Evolutionary conservation across 2,797 vertebrate species (phyloP), one percentile per base, ranked within the genome.

Genomic region (Enteromius paludinosus): DNA sequence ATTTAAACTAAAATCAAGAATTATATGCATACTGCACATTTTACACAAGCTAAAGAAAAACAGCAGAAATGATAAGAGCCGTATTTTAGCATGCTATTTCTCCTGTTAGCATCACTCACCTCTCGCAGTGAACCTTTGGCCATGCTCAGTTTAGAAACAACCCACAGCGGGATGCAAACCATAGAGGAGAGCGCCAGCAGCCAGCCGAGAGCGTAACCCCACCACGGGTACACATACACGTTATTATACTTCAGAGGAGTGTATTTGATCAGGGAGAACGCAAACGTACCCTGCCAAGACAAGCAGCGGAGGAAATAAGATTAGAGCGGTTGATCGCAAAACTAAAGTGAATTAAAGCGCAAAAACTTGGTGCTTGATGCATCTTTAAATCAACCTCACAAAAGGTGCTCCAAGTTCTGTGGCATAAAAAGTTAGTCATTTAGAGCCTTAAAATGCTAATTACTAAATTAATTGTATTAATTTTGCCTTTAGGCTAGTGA

Each of bases 171-270:
- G 79, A 97, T 95, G 84, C 97, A 99, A 84, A 97, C 83, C 96
- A 98, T 98, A 69, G 98, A 99, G 61, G 97, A 96, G 74, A 99
- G 91, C 2, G 97, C 97, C 84, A 99, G 91, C 59, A 98, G 91
- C 98, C 98, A 99, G 79, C 98, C 98, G 30, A 99, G 85, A 3
- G 91, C 95, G 12, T 99, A 93, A 0, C 96, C 98, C 98, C 98
- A 99, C 96, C 96, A 97, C 0, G 98, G 98, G 80, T 99, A 99
- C 6, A 93, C 92, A 0, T 99, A 99, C 69, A 95, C 96, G 89
- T 97, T 98, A 89, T 99, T 99, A 93, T 98, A 99, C 45, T 97
- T 98, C 85, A 99, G 88, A 0, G 97, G 98, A 0, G 96, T 96
- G 72, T 99, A 98, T 89, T 99, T 98, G 89, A 98, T 95, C 91